Evolutionary conservation across 2,113 vertebrate genomes (phyloP), one percentile per base, ranked within the genome.

Genomic region (Sapayoa aenigma): DNA sequence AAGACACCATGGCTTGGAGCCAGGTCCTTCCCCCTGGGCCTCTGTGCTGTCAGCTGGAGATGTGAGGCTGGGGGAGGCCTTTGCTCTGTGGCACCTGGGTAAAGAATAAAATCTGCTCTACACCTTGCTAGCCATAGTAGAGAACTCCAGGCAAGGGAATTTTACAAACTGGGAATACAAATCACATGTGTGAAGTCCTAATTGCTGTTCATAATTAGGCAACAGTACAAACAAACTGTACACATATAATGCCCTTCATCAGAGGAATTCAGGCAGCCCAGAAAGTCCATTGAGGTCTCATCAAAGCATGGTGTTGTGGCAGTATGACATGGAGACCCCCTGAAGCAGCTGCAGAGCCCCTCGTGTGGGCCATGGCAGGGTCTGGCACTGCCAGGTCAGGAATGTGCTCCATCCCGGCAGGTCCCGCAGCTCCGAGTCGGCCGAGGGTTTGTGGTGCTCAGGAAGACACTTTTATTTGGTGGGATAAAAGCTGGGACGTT

Each of bases 151-250:
- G 90, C 56, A 49, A 84, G 49, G 56, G 60, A 84, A 78, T 81
- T 87, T 71, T 81, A 75, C 76, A 68, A 78, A 87, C 3, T 59
- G 69, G 41, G 68, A 77, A 73, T 84, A 73, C 52, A 86, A 88
- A 92, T 49, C 68, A 63, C 39, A 91, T 79, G 74, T 85, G 55
- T 73, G 78, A 93, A 95, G 79, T 49, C 66, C 81, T 92, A 89
- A 94, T 41, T 81, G 56, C 44, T 28, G 30, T 47, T 90, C 68
- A 10, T 78, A 94, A 93, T 94, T 81, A 88, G 52, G 72, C 79
- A 88, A 82, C 23, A 37, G 81, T 55, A 55, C 53, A 75, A 90
- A 77, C 82, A 92, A 89, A 74, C 28, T 22, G 65, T 49, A 76
- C 31, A 12, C 25, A 39, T 23, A 74, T 11, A 87, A 89, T 49